Conservation (phyloP, 1,140 invertebrate genomes). For the Stegodyphus dumicola region DNA sequence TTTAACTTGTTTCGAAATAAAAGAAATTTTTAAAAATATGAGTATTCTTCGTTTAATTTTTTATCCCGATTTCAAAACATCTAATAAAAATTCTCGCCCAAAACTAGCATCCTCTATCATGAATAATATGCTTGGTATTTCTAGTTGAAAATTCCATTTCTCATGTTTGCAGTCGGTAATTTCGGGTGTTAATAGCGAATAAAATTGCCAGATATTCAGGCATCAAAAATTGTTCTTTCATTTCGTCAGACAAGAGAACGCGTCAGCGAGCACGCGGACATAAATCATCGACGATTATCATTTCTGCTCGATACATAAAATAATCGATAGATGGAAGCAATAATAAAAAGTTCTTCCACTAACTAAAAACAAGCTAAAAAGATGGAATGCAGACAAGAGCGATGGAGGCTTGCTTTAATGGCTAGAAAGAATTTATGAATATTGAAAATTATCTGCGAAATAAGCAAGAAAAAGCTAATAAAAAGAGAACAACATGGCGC, state of each 20-base stretch:
- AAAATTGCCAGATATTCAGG: neutral
- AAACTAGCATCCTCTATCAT: no score
- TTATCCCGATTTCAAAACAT: no score
- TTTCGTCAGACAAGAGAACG: neutral
- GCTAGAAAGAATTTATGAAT: slow-evolving; percentile 28
- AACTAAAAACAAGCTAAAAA: neutral
- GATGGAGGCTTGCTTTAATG: slow-evolving; percentile 5
- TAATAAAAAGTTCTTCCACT: neutral
- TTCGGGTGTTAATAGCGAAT: neutral
- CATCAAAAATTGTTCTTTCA: neutral
- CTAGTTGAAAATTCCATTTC: neutral
- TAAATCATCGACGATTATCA: slow-evolving; percentile 21
- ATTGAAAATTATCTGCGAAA: slow-evolving; percentile 27
- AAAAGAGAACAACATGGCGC: neutral
- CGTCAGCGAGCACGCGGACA: neutral
- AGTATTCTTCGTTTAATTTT: no score
- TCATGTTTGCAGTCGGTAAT: neutral
- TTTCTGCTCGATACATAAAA: neutral
- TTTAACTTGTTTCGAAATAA: no score
- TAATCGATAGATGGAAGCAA: neutral
- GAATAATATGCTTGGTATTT: neutral
- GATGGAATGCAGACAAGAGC: neutral
- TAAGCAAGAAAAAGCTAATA: slow-evolving; percentile 1
- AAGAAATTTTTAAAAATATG: no score
- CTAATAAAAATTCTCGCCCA: no score